A percentile compares a stretch with the other conserved stretches of the same genome.
Conservation (phyloP, 2,888 invertebrate genomes). For the Calameuta idolon region DNA sequence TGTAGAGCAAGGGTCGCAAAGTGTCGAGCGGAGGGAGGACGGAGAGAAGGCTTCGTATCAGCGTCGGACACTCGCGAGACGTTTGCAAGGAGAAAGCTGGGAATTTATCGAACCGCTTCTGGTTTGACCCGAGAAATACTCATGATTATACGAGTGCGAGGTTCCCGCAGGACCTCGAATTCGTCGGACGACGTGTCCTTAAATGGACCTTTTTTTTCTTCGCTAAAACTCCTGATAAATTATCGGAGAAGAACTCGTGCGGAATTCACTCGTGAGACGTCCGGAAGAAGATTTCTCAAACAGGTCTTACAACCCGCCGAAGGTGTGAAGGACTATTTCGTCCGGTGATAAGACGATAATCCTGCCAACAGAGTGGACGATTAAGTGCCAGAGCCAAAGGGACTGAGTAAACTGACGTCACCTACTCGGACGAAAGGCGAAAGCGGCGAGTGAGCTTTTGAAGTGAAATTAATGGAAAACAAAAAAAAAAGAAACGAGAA, state of each 20-base stretch:
- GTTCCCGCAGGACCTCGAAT: not conserved
- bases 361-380: not conserved
- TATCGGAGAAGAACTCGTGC: not conserved
- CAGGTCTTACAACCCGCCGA: not conserved
- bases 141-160: conserved; percentile 10
- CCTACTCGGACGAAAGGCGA: not conserved
- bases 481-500: not conserved
- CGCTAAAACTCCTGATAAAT: not conserved
- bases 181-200: not conserved
- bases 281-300: not conserved
- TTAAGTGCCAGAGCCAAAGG: not conserved
- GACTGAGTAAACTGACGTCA: not conserved
- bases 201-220: not conserved
- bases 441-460: not conserved
- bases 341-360: not conserved
- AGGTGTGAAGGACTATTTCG: not conserved
- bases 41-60: conserved; percentile 50
- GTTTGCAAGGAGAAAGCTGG: conserved; percentile 30
- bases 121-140: conserved; percentile 26
- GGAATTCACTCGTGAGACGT: not conserved
- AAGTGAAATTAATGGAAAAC: not conserved
- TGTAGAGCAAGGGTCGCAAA: conserved; percentile 13
- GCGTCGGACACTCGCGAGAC: conserved; percentile 52
- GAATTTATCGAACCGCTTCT: conserved; percentile 28
- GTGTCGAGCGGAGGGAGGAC: conserved; percentile 17